Evolutionary conservation across 2,797 vertebrate genomes (phyloP), one percentile per base, ranked within the genome.

Genomic region (Agapornis canus): DNA sequence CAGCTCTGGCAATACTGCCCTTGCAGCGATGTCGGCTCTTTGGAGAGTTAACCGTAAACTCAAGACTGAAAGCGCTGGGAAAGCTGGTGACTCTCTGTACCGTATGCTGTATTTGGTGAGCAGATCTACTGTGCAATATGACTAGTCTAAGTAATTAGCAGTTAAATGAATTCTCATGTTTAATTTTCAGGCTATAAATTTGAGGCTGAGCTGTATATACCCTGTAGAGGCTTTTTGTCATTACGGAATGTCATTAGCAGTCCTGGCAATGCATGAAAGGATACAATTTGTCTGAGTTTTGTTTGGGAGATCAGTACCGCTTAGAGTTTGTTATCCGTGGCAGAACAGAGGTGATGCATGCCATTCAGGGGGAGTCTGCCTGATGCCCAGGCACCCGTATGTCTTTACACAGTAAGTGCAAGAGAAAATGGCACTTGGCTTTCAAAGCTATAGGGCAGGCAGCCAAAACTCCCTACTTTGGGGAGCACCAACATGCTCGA

Each of bases 41-140:
- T 98, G 98, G 98, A 98, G 98, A 98, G 98, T 97, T 93, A 98
- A 95, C 92, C 98, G 98, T 94, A 98, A 98, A 92, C 47, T 94
- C 86, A 96, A 96, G 86, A 81, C 45, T 1, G 93, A 92, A 42
- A 88, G 79, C 29, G 7, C 40, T 47, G 98, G 97, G 96, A 97
- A 97, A 96, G 98, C 98, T 3, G 97, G 98, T 5, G 99, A 98
- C 91, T 98, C 98, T 56, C 90, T 99, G 76, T 98, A 98, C 97
- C 98, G 98, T 94, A 96, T 98, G 93, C 98, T 99, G 89, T 86
- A 96, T 86, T 84, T 94, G 96, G 96, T 96, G 96, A 96, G 96
- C 94, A 51, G 37, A 70, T 3, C 43, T 64, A 11, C 76, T 39
- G 27, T 56, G 81, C 52, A 45, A 52, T 1, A 15, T 1, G 13